Conservation (phyloP, 2,113 vertebrate species). For the Raja brachyura region DNA sequence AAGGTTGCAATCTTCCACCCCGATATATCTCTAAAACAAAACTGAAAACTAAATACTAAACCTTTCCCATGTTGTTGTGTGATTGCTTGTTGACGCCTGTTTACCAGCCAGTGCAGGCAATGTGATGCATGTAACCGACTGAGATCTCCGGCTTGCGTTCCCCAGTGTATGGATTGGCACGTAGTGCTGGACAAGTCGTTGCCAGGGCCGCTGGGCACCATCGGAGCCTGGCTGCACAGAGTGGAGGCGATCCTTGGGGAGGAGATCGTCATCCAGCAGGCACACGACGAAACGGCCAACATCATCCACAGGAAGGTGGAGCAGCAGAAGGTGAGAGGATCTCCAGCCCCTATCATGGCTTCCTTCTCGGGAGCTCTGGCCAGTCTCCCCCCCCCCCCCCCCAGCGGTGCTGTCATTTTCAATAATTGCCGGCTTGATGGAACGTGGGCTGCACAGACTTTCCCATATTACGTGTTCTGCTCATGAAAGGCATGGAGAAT, state of each 20-base stretch:
- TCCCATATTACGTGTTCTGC: too few relatives aligned
- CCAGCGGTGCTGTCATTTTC: too few relatives aligned
- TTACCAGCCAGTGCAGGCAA: neutral
- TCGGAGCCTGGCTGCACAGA: conserved; percentile 85
- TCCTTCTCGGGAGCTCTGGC: neutral
- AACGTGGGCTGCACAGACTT: too few relatives aligned
- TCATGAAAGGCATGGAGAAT: too few relatives aligned
- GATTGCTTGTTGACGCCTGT: neutral
- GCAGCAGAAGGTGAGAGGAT: conserved; percentile 75
- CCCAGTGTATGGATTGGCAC: conserved; percentile 88
- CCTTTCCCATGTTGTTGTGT: neutral
- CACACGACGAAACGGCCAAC: conserved; percentile 87
- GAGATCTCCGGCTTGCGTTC: conserved; percentile 43
- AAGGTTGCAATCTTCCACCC: too few relatives aligned
- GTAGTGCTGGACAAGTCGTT: conserved; percentile 87
- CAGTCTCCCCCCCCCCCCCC: too few relatives aligned
- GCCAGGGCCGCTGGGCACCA: conserved; percentile 82
- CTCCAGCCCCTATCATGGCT: neutral
- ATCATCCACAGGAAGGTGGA: conserved; percentile 80
- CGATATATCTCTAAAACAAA: too few relatives aligned
- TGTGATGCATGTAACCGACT: neutral
- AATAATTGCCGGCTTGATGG: too few relatives aligned
- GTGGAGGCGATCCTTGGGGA: conserved; percentile 82
- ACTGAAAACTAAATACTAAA: neutral
- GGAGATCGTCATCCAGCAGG: conserved; percentile 79